Base-by-base conservation (phyloP, 2,888 invertebrate genomes). In the Cryptops parisi region DNA sequence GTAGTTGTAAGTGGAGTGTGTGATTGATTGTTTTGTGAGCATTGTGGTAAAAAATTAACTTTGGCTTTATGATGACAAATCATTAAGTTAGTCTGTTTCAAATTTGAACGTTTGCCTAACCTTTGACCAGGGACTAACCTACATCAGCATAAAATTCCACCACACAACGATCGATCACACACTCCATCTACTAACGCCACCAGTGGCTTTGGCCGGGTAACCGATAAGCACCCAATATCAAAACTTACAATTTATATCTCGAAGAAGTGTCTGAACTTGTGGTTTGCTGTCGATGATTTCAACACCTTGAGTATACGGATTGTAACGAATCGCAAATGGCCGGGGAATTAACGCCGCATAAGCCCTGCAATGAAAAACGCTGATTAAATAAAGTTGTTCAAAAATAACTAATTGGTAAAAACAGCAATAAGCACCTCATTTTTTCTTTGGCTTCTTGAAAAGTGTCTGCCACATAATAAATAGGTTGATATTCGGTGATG, bases 391-490 rank as follows among this genome's bases (percentile, higher is more conserved):
- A 27, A 26, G 6, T 33, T 15, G 6, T 33, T 6, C 33, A 33
- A 33, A 33, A 33, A 33, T 9, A 33, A 33, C 33, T 33, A 54
- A 25, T n/a, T 1, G n/a, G 26, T 15, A 33, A 53, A n/a, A n/a
- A n/a, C n/a, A n/a, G n/a, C n/a, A n/a, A n/a, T n/a, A 38, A 82
- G 78, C 74, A 98, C 98, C 89, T 89, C 78, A 99, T 85, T 71
- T 89, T 94, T 58, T 93, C 88, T 69, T 96, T 96, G 54, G 94
- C 96, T 65, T 85, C 86, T 61, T 89, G 85, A 65, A 98, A 99
- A 66, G 89, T 87, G 62, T 96, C 89, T 0, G 98, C 89, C 0
- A 96, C 85, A 66, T 81, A 98, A 70, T 99, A 99, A 12, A 91
- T 71, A 0, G 94, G 96, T 70, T 98, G 98, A 72, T 90, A 98